Conservation (phyloP, 2,797 vertebrate genomes). For the Trachurus trachurus region DNA sequence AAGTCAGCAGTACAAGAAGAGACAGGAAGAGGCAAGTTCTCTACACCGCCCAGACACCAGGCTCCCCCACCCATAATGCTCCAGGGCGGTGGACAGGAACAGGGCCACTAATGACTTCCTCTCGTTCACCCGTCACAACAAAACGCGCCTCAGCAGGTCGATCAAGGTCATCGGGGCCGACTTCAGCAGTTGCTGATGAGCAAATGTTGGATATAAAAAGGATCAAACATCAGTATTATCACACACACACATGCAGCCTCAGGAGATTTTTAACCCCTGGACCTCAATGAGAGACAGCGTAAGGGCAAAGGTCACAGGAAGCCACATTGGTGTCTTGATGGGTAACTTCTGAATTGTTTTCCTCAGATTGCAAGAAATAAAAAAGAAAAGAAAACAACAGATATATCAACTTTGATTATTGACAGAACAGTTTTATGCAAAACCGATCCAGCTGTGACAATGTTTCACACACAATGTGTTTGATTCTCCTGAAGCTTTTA, state of each 20-base stretch:
- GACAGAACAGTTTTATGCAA: not conserved
- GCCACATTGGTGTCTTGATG: not conserved
- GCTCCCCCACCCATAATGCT: slow-evolving; percentile 33
- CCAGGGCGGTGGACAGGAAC: slow-evolving; percentile 41
- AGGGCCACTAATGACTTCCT: slow-evolving; percentile 54
- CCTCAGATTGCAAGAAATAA: not conserved
- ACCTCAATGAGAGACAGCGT: not conserved
- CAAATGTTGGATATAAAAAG: slow-evolving; percentile 11
- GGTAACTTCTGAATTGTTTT: not conserved
- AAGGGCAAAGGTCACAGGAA: not conserved
- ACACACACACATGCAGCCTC: not conserved
- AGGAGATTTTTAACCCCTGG: not conserved
- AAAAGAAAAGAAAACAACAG: not conserved
- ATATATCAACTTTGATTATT: not conserved
- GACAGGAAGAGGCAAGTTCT: slow-evolving; percentile 65
- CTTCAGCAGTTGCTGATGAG: slow-evolving; percentile 20
- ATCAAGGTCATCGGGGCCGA: slow-evolving; percentile 12
- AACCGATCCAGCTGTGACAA: slow-evolving; percentile 2
- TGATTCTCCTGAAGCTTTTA: no score
- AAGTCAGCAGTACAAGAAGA: slow-evolving; percentile 63
- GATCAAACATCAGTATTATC: not conserved
- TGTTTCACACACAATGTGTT: not conserved
- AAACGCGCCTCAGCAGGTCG: slow-evolving; percentile 8
- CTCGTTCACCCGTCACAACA: slow-evolving; percentile 24
- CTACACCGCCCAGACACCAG: slow-evolving; percentile 38